A percentile compares a stretch with the other conserved stretches of the same genome.
phyloP scores from a whole-genome alignment of 2,888 invertebrate genomes.

The Drepana falcataria region DNA sequence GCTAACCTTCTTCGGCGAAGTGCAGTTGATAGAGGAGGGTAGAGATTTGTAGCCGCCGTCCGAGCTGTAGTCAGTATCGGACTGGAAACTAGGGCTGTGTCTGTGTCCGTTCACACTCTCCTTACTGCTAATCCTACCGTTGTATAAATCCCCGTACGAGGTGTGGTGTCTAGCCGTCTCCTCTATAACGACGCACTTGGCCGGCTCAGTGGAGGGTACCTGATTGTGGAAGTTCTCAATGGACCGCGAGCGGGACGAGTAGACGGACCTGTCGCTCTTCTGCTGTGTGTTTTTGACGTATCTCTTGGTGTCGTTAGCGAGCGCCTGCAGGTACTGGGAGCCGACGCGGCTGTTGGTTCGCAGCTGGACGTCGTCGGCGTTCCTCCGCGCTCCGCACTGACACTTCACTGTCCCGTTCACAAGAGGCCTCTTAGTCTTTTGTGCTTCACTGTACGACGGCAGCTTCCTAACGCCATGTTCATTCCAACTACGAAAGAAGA shows the following conservation, averaged over 20 bases:
- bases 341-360: conserved; percentile 70
- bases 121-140: conserved; percentile 63
- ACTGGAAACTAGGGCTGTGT: conserved; percentile 65
- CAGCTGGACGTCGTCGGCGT: conserved; percentile 55
- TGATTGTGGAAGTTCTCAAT: conserved; percentile 70
- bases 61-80: conserved; percentile 73
- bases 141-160: conserved; percentile 68
- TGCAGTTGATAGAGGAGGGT: conserved; percentile 72
- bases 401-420: conserved; percentile 67
- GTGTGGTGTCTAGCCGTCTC: conserved; percentile 67
- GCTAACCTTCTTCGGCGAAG: conserved; percentile 65
- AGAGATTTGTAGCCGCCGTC: conserved; percentile 75
- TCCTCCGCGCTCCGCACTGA: conserved; percentile 67
- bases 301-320: conserved; percentile 58
- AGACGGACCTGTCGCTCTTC: conserved; percentile 50
- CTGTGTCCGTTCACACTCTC: conserved; percentile 64
- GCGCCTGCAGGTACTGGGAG: conserved; percentile 68
- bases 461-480: conserved; percentile 75
- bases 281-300: conserved; percentile 21
- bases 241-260: conserved; percentile 64
- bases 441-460: conserved; percentile 75
- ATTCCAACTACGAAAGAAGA: conserved; percentile 66
- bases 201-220: conserved; percentile 32
- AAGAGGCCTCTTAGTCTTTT: conserved; percentile 72
- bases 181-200: conserved; percentile 50